Conservation (phyloP, 2,113 vertebrate genomes). For the Colius striatus region DNA sequence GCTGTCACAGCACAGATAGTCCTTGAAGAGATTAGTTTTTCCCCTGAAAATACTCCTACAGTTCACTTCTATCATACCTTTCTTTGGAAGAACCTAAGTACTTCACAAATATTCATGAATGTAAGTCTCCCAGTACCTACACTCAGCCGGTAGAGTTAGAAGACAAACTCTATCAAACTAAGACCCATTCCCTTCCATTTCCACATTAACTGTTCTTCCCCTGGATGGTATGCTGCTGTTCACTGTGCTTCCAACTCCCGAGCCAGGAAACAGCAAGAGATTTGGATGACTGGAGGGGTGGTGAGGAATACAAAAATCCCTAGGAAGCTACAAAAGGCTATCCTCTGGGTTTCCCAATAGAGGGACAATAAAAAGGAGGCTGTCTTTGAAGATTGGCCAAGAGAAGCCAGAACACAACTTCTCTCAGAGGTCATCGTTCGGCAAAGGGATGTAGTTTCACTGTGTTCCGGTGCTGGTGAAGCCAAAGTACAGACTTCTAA, state of each 20-base stretch:
- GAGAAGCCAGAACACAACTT: neutral
- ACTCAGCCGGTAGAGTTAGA: neutral
- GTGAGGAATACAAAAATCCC: conserved; percentile 53
- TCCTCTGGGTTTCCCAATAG: neutral
- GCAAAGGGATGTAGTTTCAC: neutral
- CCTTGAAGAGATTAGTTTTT: neutral
- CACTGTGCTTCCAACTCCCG: neutral
- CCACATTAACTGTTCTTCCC: neutral
- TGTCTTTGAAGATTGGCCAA: conserved; percentile 42
- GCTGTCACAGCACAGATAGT: neutral
- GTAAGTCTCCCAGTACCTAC: neutral
- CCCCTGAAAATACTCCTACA: neutral
- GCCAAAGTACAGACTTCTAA: conserved; percentile 35
- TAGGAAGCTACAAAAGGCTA: conserved; percentile 35
- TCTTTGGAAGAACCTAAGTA: neutral
- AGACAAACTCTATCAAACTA: neutral
- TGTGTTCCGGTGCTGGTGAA: conserved; percentile 8
- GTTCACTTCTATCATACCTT: neutral
- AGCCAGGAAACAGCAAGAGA: conserved; percentile 19
- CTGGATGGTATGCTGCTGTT: neutral
- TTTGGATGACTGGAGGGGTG: conserved; percentile 8
- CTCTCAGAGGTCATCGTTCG: conserved; percentile 12
- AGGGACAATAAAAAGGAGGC: neutral
- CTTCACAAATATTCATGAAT: neutral
- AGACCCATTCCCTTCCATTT: neutral